Evolutionary conservation across 2,888 invertebrate species (phyloP).

Genomic region (Neria commutata): DNA sequence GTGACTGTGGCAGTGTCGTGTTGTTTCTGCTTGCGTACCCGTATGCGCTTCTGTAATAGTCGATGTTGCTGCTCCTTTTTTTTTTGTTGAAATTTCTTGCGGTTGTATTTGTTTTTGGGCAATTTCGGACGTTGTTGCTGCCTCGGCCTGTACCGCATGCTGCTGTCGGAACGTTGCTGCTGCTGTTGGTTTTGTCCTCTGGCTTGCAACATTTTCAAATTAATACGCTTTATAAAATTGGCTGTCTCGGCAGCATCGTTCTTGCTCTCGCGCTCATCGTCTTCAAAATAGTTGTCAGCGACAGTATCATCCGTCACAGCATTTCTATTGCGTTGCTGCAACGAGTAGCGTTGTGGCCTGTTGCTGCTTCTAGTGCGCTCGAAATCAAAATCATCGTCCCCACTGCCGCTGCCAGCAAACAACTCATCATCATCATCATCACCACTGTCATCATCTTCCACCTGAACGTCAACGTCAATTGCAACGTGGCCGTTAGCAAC

Average conservation of each 20-base stretch:
- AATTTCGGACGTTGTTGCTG: too few relatives aligned
- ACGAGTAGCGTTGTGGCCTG: too few relatives aligned
- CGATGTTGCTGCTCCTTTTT: not conserved
- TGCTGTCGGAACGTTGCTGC: not conserved
- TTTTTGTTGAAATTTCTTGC: not conserved
- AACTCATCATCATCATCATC: constrained; percentile 25
- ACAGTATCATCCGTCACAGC: constrained; percentile 3
- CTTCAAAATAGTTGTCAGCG: constrained; percentile 9
- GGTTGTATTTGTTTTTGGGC: not conserved
- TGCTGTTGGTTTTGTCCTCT: not conserved
- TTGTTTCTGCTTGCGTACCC: too few relatives aligned
- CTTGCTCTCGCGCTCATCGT: too few relatives aligned
- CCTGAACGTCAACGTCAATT: not conserved
- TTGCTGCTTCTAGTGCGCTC: constrained; percentile 9
- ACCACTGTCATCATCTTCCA: constrained; percentile 9
- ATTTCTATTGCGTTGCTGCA: not conserved
- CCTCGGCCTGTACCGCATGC: not conserved
- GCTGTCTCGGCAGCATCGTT: constrained; percentile 18
- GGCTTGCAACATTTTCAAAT: constrained; percentile 18
- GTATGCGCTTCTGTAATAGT: not conserved
- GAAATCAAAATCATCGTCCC: constrained; percentile 35
- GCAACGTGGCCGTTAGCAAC: constrained; percentile 1
- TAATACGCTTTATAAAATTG: constrained; percentile 24
- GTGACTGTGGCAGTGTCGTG: too few relatives aligned
- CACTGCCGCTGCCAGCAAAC: constrained; percentile 38